These are phyloP conservation scores for Acrossocheilus wenchowensis DNA, from an alignment of 2,797 vertebrate genomes.

Conservation along the genomic window DNA sequence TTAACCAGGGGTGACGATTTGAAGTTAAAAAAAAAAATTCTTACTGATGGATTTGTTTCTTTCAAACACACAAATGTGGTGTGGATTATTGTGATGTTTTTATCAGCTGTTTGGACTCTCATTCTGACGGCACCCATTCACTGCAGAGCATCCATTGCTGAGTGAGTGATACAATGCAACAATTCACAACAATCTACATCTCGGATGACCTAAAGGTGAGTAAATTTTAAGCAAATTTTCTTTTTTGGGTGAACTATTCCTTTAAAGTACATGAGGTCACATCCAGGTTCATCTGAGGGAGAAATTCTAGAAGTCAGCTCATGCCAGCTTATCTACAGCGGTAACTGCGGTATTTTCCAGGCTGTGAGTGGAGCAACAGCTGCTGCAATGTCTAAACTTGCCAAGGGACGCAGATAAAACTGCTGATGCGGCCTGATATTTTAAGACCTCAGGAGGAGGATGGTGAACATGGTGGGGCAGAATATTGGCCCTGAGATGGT, in stretches of 20 bases:
- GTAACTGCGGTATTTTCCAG: constrained; percentile 54
- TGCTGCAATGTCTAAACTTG: constrained; percentile 77
- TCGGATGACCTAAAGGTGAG: neutral
- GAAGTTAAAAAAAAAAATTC: no score
- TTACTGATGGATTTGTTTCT: no score
- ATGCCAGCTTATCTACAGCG: neutral
- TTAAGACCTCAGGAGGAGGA: constrained; percentile 66
- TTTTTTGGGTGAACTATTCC: neutral
- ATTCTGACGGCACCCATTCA: no score
- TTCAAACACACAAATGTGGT: no score
- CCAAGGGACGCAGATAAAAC: constrained; percentile 74
- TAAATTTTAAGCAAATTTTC: neutral
- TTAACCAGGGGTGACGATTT: no score
- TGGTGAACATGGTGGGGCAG: neutral
- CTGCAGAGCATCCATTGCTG: no score
- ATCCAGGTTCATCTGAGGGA: neutral
- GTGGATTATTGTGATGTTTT: no score
- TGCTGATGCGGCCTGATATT: constrained; percentile 79
- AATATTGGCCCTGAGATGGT: neutral
- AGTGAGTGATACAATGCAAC: neutral
- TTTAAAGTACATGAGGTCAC: neutral
- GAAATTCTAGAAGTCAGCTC: neutral
- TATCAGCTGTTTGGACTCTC: no score
- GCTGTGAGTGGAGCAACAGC: constrained; percentile 70
- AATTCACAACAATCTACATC: neutral